Conservation (phyloP, 2,797 vertebrate species). For the Okamejei kenojei region DNA sequence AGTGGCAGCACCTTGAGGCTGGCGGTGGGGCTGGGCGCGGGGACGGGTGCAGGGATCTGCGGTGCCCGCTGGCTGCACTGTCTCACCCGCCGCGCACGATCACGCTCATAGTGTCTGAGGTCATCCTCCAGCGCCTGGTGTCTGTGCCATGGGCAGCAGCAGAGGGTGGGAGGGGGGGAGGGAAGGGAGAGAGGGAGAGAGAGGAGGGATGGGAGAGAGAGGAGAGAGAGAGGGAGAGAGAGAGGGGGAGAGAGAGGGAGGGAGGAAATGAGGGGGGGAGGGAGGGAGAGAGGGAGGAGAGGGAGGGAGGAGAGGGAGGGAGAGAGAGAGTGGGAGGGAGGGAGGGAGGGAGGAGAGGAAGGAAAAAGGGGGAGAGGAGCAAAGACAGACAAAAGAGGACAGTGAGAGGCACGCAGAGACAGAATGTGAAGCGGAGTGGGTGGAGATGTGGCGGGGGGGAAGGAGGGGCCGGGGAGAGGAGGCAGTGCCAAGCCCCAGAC, state of each 20-base stretch:
- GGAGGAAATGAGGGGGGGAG: no score
- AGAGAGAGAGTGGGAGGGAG: no score
- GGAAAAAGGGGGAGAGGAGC: background rate
- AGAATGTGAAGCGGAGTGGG: no score
- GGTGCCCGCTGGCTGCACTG: conserved; percentile 78
- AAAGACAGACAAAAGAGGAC: no score
- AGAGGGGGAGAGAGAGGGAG: no score
- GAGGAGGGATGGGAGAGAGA: no score
- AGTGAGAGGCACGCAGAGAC: no score
- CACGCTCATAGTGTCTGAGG: conserved; percentile 89
- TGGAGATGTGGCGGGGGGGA: no score
- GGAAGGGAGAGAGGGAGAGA: background rate
- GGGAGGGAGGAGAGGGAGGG: no score
- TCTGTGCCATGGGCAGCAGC: conserved; percentile 50
- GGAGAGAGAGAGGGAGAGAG: no score
- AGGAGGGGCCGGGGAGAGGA: conserved; percentile 45
- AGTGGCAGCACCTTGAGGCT: conserved; percentile 43
- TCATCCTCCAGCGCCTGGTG: conserved; percentile 82
- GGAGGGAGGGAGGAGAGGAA: background rate
- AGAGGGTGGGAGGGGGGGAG: conserved; percentile 40
- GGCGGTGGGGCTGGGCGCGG: conserved; percentile 41
- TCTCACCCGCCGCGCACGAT: conserved; percentile 85
- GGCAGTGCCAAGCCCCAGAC: background rate
- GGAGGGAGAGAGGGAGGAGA: background rate
- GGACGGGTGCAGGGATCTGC: conserved; percentile 53